Evolutionary conservation across 2,888 invertebrate species (phyloP).

Genomic region (Nowickia ferox): DNA sequence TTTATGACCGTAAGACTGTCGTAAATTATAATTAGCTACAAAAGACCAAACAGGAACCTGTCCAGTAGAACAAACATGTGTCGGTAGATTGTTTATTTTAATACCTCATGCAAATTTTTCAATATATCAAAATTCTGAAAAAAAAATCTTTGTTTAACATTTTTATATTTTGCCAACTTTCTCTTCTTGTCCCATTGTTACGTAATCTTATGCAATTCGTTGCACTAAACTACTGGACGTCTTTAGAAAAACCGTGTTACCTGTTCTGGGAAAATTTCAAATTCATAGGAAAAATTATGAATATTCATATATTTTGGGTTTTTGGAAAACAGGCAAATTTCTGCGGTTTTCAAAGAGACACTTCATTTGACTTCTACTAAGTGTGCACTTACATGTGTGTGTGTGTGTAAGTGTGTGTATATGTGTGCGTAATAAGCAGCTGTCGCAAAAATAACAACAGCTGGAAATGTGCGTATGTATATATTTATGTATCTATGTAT

Average conservation of each 20-base stretch:
- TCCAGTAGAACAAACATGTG: constrained; percentile 16
- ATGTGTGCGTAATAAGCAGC: constrained; percentile 70
- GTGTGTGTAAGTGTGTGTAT: too few relatives aligned
- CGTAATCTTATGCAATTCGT: constrained; percentile 72
- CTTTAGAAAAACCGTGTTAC: constrained; percentile 64
- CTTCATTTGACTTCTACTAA: not conserved
- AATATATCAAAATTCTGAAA: not conserved
- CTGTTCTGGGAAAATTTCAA: constrained; percentile 63
- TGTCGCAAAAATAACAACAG: constrained; percentile 52
- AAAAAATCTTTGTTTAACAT: not conserved
- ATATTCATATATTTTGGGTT: constrained; percentile 78
- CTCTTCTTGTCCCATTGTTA: constrained; percentile 73
- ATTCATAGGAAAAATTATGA: constrained; percentile 73
- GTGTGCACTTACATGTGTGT: not conserved
- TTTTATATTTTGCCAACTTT: constrained; percentile 76
- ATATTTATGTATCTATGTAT: too few relatives aligned
- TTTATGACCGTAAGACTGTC: constrained; percentile 60
- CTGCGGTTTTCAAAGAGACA: constrained; percentile 46
- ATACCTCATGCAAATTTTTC: constrained; percentile 61
- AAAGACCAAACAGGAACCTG: constrained; percentile 56
- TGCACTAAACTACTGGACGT: constrained; percentile 45
- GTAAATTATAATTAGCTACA: constrained; percentile 56
- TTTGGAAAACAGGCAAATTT: constrained; percentile 66
- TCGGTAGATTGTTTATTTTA: not conserved
- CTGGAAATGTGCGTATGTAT: constrained; percentile 28